phyloP scores from a whole-genome alignment of 2,797 vertebrate genomes.

The Zenarchopterus dispar region DNA sequence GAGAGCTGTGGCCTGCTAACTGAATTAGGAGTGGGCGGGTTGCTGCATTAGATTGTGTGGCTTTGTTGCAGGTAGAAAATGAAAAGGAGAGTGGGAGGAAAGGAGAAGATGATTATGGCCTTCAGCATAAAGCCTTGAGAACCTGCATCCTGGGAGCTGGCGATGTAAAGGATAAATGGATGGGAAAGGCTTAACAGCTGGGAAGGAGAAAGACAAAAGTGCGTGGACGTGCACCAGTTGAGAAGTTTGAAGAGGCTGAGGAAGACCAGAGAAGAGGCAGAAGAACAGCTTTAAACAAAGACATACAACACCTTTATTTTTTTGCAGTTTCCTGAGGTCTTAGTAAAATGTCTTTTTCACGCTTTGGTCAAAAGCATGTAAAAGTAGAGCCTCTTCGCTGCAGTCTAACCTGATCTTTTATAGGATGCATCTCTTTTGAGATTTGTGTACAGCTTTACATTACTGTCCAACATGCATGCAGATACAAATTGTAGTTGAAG shows the following conservation, averaged over 20 bases:
- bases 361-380: too few relatives aligned
- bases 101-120: constrained; percentile 12
- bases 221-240: constrained; percentile 8
- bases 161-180: constrained; percentile 28
- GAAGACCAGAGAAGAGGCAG: constrained; percentile 16
- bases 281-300: constrained; percentile 1
- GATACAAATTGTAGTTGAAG: too few relatives aligned
- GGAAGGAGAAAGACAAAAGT: constrained; percentile 20
- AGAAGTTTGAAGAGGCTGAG: constrained; percentile 6
- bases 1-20: neutral
- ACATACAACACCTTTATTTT: constrained; percentile 16
- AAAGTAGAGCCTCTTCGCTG: too few relatives aligned
- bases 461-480: too few relatives aligned
- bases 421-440: too few relatives aligned
- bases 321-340: too few relatives aligned
- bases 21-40: neutral
- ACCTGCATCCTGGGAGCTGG: constrained; percentile 9
- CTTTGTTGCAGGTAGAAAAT: neutral
- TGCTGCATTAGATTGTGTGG: constrained; percentile 7
- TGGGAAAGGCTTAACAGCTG: constrained; percentile 22
- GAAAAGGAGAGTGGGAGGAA: constrained; percentile 2
- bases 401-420: too few relatives aligned
- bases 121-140: constrained; percentile 16
- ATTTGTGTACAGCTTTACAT: too few relatives aligned
- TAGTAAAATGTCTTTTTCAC: too few relatives aligned